Evolutionary conservation across 2,113 vertebrate genomes (phyloP).

Genomic region (Pongo pygmaeus): DNA sequence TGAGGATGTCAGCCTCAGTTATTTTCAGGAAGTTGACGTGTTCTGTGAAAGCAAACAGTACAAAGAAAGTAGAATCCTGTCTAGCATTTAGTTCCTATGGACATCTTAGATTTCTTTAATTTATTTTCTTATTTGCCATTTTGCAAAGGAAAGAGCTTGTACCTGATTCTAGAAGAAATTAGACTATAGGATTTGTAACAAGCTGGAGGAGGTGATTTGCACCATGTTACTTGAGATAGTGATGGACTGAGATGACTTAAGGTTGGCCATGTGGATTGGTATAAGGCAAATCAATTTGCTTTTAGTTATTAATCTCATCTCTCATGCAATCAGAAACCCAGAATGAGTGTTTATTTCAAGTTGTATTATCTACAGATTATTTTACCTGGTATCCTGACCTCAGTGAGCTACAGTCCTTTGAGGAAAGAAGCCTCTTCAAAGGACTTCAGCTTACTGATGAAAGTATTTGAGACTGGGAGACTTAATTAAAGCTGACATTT

Average conservation of each 20-base stretch:
- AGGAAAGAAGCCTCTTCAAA: neutral
- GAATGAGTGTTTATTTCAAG: neutral
- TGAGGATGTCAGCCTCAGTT: neutral
- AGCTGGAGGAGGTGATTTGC: neutral
- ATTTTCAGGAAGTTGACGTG: neutral
- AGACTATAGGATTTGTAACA: neutral
- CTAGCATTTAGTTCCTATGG: neutral
- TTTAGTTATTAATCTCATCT: neutral
- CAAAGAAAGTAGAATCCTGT: neutral
- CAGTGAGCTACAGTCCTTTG: neutral
- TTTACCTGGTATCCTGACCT: neutral
- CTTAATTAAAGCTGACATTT: neutral
- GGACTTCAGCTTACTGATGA: neutral
- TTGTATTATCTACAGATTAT: neutral
- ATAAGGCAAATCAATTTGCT: neutral
- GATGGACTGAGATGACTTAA: neutral
- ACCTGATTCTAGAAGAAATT: neutral
- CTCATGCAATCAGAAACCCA: neutral
- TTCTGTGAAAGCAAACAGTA: neutral
- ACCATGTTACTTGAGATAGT: neutral
- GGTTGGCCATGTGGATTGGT: neutral
- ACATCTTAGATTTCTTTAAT: neutral
- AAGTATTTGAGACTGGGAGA: neutral
- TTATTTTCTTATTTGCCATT: neutral
- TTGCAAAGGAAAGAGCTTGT: neutral